Conservation (phyloP, 2,113 vertebrate species). For the Columba livia region DNA sequence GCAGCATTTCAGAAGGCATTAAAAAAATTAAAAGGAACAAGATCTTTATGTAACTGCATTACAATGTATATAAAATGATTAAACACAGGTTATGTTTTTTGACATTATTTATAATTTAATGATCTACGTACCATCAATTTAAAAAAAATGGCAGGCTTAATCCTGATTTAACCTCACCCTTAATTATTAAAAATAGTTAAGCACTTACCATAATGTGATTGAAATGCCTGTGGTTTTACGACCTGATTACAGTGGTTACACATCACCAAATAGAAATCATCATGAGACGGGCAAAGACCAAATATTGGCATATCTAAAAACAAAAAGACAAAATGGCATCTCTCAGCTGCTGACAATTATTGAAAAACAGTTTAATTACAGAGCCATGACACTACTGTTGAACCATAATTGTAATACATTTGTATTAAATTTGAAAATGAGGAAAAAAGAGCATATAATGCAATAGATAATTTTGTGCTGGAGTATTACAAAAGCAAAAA, state of each 20-base stretch:
- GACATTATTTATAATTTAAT: constrained; percentile 37
- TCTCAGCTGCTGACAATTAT: constrained; percentile 60
- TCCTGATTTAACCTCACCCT: constrained; percentile 71
- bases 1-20: constrained; percentile 12
- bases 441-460: constrained; percentile 28
- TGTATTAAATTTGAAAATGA: constrained; percentile 50
- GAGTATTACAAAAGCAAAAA: constrained; percentile 42
- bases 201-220: constrained; percentile 98
- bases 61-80: background rate
- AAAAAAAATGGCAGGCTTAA: constrained; percentile 60
- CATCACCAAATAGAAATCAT: constrained; percentile 99
- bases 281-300: constrained; percentile 97
- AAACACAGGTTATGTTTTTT: constrained; percentile 36
- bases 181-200: constrained; percentile 74
- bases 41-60: background rate
- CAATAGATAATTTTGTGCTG: constrained; percentile 38
- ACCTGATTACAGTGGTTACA: constrained; percentile 98
- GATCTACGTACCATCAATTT: constrained; percentile 37
- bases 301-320: constrained; percentile 97
- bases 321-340: constrained; percentile 71
- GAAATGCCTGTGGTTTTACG: constrained; percentile 99
- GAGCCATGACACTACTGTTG: constrained; percentile 46
- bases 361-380: constrained; percentile 53
- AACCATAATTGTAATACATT: constrained; percentile 47
- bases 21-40: constrained; percentile 2